Percentiles rank a stretch among this genome's conserved stretches.
phyloP scores from a whole-genome alignment of 2,113 vertebrate species.

The Urocolius indicus region DNA sequence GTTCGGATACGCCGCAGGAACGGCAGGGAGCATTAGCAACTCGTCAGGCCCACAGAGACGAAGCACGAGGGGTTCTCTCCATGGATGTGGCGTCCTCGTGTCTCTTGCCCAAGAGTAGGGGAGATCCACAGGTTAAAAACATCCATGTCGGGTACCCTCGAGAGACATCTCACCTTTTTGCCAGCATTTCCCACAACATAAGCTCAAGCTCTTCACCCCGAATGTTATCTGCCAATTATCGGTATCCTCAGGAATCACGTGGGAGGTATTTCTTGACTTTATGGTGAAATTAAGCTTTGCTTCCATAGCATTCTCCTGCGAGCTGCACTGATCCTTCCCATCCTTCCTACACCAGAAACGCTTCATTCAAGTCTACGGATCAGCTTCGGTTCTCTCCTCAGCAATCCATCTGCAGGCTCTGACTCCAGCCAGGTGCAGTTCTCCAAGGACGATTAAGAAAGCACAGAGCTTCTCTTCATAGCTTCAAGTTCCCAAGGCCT shows the following conservation, averaged over 20 bases:
- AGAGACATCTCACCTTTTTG: neutral
- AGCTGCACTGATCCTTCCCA: neutral
- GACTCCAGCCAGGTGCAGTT: neutral
- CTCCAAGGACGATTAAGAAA: constrained; percentile 25
- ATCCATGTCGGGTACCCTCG: neutral
- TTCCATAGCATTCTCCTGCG: neutral
- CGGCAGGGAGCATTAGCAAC: neutral
- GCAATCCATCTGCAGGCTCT: neutral
- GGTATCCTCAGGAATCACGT: neutral
- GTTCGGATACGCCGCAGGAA: neutral
- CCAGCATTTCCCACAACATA: neutral
- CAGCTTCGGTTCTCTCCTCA: neutral
- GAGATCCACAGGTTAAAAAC: neutral
- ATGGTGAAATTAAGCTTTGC: neutral
- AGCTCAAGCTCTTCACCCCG: neutral
- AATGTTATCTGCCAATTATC: neutral
- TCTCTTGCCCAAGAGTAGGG: neutral
- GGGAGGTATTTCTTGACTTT: neutral
- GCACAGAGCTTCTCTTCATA: constrained; percentile 57
- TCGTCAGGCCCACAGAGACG: neutral
- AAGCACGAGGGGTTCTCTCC: neutral
- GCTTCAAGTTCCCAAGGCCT: constrained; percentile 36
- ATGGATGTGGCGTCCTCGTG: neutral
- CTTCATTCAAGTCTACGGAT: constrained; percentile 1
- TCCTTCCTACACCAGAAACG: neutral